Evolutionary conservation across 1,140 invertebrate species (phyloP), one percentile per base, ranked within the genome.

Genomic region (Holcopasites calliopsidis): DNA sequence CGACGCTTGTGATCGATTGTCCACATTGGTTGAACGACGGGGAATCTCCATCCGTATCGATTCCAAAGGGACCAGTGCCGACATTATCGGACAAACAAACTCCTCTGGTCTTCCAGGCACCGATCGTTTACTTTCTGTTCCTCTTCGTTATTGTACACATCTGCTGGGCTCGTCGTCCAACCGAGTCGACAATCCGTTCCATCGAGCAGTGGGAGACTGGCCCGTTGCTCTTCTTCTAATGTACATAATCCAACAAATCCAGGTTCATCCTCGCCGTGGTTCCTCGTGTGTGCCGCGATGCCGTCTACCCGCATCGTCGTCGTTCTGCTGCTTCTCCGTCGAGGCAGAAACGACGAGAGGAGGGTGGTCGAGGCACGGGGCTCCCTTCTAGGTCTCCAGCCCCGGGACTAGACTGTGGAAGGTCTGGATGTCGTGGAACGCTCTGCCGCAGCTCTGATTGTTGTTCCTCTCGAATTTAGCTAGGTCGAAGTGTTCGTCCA

Each of bases 331-430:
- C 6, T 54, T 18, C 38, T 40, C 28, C 7, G 21, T 35, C 16
- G 75, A 64, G 26, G 31, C 18, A n/a, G 69, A 35, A 42, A 26
- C 47, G 35, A 61, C 64, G 66, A 68, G 13, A 57, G 64, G 28
- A n/a, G 40, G 72, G n/a, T 58, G 66, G 54, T 64, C 61, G 42
- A 66, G 74, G 68, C 44, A 71, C 42, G 35, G 6, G 49, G 42
- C 23, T 31, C 18, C 58, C 65, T 54, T 84, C 92, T 93, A 95
- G 88, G 94, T 95, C 85, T 95, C 94, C 79, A 95, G 87, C 5
- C 94, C 95, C 4, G 94, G 93, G 35, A 95, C 94, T 60, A 95
- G 90, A 88, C 93, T 94, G 86, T 95, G 94, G 87, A 95, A 95
- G 61, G 94, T 94, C 85, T 95, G 94, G 66, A 95, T 93, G 79